Percentiles rank a stretch among this genome's conserved stretches.
Conservation (phyloP, 1,140 invertebrate genomes). For the Galendromus occidentalis region DNA sequence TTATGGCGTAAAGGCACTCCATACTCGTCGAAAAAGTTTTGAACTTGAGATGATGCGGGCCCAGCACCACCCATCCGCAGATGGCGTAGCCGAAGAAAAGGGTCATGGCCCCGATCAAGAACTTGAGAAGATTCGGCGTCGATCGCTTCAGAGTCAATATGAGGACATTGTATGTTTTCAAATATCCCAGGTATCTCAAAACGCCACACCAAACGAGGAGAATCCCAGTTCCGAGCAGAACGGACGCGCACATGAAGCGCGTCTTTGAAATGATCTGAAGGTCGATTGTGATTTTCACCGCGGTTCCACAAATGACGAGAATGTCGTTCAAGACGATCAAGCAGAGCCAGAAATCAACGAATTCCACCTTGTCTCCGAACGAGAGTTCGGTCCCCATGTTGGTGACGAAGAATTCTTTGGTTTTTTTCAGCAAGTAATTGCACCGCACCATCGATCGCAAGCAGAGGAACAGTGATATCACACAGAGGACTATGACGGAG, state of each 20-base stretch:
- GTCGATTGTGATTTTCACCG: background rate
- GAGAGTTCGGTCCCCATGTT: background rate
- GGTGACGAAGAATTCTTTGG: background rate
- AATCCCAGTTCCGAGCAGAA: background rate
- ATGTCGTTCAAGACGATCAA: background rate
- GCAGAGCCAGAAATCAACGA: slow-evolving; percentile 2
- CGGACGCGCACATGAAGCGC: background rate
- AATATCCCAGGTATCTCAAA: background rate
- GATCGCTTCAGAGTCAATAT: background rate
- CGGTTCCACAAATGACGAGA: background rate
- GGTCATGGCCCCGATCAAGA: slow-evolving; percentile 20
- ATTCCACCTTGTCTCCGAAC: background rate
- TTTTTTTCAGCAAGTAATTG: background rate
- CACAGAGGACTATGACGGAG: slow-evolving; percentile 64
- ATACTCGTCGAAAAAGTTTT: slow-evolving; percentile 25
- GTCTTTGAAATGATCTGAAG: background rate
- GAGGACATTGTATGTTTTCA: background rate
- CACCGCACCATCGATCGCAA: slow-evolving; percentile 47
- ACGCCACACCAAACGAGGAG: background rate
- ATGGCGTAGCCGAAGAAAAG: slow-evolving; percentile 28
- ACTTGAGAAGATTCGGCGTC: slow-evolving; percentile 3
- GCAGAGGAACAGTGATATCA: slow-evolving; percentile 63
- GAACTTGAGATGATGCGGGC: slow-evolving; percentile 31
- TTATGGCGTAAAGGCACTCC: slow-evolving; percentile 28
- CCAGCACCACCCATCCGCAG: slow-evolving; percentile 30